Evolutionary conservation across 2,888 invertebrate species (phyloP).

Genomic region (Epirrhoe alternata): DNA sequence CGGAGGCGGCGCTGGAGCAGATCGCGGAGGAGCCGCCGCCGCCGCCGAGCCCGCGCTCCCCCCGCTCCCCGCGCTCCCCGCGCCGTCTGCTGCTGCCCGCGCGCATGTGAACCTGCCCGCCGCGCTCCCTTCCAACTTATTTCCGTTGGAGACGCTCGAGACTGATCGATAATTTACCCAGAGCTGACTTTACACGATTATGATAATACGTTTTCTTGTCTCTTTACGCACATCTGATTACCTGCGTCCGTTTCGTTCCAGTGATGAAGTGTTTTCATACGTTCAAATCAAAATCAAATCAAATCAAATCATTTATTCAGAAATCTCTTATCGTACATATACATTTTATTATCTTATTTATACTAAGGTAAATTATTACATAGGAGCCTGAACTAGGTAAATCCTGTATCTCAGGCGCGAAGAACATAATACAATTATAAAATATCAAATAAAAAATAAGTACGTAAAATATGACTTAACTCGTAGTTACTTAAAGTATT

Average conservation of each 20-base stretch:
- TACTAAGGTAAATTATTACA: too few relatives aligned
- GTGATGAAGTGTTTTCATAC: not conserved
- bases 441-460: too few relatives aligned
- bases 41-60: slow-evolving; percentile 63
- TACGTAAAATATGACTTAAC: too few relatives aligned
- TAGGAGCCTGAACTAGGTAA: too few relatives aligned
- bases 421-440: too few relatives aligned
- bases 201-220: slow-evolving; percentile 29
- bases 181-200: slow-evolving; percentile 56
- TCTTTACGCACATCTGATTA: not conserved
- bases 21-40: slow-evolving; percentile 88
- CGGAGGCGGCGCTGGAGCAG: slow-evolving; percentile 87
- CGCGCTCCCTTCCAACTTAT: slow-evolving; percentile 44
- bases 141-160: slow-evolving; percentile 75
- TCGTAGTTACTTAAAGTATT: too few relatives aligned
- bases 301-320: too few relatives aligned
- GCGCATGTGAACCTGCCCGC: slow-evolving; percentile 18
- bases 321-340: too few relatives aligned
- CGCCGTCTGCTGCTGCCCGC: not conserved
- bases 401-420: too few relatives aligned
- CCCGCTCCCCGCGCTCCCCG: not conserved
- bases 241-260: not conserved
- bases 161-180: slow-evolving; percentile 76
- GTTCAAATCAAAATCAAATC: too few relatives aligned
- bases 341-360: too few relatives aligned